A percentile compares a stretch with the other conserved stretches of the same genome.
Conservation (phyloP, 2,888 invertebrate genomes). For the Agrochola circellaris region DNA sequence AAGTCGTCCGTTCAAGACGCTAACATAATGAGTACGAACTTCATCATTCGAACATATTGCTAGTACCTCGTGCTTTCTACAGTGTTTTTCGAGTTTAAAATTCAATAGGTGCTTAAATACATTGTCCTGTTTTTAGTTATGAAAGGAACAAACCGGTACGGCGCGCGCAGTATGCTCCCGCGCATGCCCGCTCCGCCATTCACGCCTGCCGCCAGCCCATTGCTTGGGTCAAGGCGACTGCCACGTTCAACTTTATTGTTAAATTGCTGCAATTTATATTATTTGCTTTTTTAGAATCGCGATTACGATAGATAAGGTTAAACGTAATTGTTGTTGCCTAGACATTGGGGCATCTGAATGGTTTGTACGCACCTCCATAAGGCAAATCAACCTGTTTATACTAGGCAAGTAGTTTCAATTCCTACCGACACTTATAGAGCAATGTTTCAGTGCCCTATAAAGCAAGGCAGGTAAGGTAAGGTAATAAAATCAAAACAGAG, state of each 20-base stretch:
- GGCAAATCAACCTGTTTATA: slow-evolving; percentile 12
- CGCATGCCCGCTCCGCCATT: slow-evolving; percentile 55
- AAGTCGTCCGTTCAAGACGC: not conserved
- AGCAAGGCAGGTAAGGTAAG: too few relatives aligned
- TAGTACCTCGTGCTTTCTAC: slow-evolving; percentile 3
- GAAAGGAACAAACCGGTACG: slow-evolving; percentile 67
- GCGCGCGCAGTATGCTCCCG: slow-evolving; percentile 65
- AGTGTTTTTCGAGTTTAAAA: not conserved
- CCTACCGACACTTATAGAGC: not conserved
- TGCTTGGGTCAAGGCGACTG: slow-evolving; percentile 69
- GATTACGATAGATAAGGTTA: slow-evolving; percentile 68
- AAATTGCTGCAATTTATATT: slow-evolving; percentile 73
- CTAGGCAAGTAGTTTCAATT: slow-evolving; percentile 7
- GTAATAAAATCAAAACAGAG: slow-evolving; percentile 26
- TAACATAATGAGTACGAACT: not conserved
- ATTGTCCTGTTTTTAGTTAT: slow-evolving; percentile 65
- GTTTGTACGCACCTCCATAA: slow-evolving; percentile 14
- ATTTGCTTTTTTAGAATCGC: slow-evolving; percentile 69
- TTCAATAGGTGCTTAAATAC: slow-evolving; percentile 43
- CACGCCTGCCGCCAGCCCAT: slow-evolving; percentile 66
- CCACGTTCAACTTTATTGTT: slow-evolving; percentile 71
- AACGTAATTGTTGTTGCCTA: slow-evolving; percentile 63
- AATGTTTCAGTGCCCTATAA: not conserved
- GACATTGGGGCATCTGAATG: slow-evolving; percentile 55
- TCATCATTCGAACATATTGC: not conserved